Evolutionary conservation across 2,113 vertebrate genomes (phyloP).

Genomic region (Todiramphus saurophagus): DNA sequence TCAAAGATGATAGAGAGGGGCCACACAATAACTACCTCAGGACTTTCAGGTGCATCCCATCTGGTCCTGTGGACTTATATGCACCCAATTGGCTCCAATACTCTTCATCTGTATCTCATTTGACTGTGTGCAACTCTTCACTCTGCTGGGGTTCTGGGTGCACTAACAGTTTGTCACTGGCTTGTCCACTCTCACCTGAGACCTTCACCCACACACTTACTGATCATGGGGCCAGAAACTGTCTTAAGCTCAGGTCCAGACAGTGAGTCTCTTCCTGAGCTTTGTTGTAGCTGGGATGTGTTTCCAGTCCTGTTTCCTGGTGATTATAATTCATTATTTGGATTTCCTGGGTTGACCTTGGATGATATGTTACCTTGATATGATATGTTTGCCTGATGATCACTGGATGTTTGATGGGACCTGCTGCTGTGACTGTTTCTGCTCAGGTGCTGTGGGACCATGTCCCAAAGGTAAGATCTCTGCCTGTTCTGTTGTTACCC

Average conservation of each 20-base stretch:
- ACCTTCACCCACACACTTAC: not conserved
- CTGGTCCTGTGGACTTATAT: not conserved
- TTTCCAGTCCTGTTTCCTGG: not conserved
- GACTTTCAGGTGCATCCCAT: not conserved
- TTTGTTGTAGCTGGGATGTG: accelerated
- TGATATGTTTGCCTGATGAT: not conserved
- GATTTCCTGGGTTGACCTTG: not conserved
- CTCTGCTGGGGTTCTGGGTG: not conserved
- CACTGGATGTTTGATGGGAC: not conserved
- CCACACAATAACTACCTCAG: not conserved
- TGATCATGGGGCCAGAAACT: not conserved
- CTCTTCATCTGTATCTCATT: not conserved
- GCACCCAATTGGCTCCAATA: not conserved
- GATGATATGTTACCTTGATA: not conserved
- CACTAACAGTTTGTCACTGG: not conserved
- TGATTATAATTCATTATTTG: not conserved
- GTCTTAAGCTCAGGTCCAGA: not conserved
- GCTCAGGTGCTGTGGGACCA: not conserved
- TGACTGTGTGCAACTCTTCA: not conserved
- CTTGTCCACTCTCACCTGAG: not conserved
- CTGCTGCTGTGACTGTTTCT: not conserved
- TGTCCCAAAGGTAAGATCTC: not conserved
- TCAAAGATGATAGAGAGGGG: not conserved
- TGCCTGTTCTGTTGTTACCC: not conserved
- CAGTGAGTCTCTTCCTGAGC: accelerated